Evolutionary conservation across 2,113 vertebrate genomes (phyloP), one percentile per base, ranked within the genome.

Genomic region (Glareola pratincola): DNA sequence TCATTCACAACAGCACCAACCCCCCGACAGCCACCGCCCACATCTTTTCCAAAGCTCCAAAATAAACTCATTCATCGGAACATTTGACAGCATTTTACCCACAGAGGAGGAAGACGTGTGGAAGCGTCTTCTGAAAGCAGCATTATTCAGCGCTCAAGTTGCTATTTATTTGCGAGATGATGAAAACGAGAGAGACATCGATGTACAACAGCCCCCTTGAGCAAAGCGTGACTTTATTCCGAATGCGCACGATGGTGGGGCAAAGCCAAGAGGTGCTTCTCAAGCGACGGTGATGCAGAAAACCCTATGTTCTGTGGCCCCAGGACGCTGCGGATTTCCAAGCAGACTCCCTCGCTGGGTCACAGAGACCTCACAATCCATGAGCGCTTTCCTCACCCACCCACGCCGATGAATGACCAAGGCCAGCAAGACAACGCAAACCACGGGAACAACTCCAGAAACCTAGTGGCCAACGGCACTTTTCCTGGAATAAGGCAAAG

Each of bases 171-270:
- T 74, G 85, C 81, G 72, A 54, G 56, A 73, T 12, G 66, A 85
- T 14, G 64, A 48, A 80, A 66, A 84, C 60, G n/a, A 85, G 87
- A 85, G 60, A 93, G 69, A 75, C 87, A 66, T 45, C 0, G 0
- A 84, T 7, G 51, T 26, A 36, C 39, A 91, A 92, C 74, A 91
- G 67, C n/a, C 39, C 75, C 80, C 84, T 59, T 59, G 69, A 97
- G 75, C 45, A 66, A 85, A 32, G 36, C 9, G 2, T 4, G n/a
- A 76, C 64, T 50, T 86, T 48, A 66, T 78, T 53, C 83, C 7
- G 6, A 72, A 59, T 1, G 21, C 0, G 1, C 14, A 30, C 0
- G 1, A 73, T 0, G 0, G 54, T 0, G 0, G 67, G 43, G 43
- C 0, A 0, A 94, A 88, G 53, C 18, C 81, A 72, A 66, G 47